phyloP scores from a whole-genome alignment of 1,140 invertebrate species.

The Sinella curviseta region DNA sequence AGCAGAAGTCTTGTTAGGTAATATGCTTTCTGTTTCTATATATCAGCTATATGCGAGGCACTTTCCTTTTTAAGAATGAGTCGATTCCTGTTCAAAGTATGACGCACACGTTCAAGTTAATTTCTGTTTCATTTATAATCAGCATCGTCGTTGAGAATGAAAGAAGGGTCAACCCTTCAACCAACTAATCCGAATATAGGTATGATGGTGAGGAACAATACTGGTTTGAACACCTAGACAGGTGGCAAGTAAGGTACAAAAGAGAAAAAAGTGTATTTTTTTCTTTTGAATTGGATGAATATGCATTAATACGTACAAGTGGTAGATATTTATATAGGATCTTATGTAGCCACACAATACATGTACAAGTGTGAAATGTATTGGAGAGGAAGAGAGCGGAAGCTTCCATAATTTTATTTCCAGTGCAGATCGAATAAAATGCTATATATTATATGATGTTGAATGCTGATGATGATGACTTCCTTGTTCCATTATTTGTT shows the following conservation, averaged over 20 bases:
- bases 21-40: neutral
- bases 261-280: too few relatives aligned
- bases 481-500: conserved; percentile 16
- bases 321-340: too few relatives aligned
- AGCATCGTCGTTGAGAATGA: neutral
- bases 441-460: neutral
- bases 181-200: too few relatives aligned
- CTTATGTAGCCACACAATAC: too few relatives aligned
- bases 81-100: conserved; percentile 14
- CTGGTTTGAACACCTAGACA: conserved; percentile 16
- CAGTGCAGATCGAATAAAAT: neutral
- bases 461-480: conserved; percentile 13
- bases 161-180: neutral
- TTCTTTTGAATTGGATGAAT: neutral
- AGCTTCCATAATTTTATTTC: conserved; percentile 5
- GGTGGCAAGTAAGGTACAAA: neutral
- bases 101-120: conserved; percentile 8
- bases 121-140: neutral
- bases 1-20: neutral
- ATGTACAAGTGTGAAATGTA: neutral
- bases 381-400: neutral
- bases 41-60: neutral
- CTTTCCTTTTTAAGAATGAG: neutral
- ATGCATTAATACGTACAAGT: too few relatives aligned
- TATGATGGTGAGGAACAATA: conserved; percentile 14